Conservation (phyloP, 2,113 vertebrate genomes). For the Taxidea taxus region DNA sequence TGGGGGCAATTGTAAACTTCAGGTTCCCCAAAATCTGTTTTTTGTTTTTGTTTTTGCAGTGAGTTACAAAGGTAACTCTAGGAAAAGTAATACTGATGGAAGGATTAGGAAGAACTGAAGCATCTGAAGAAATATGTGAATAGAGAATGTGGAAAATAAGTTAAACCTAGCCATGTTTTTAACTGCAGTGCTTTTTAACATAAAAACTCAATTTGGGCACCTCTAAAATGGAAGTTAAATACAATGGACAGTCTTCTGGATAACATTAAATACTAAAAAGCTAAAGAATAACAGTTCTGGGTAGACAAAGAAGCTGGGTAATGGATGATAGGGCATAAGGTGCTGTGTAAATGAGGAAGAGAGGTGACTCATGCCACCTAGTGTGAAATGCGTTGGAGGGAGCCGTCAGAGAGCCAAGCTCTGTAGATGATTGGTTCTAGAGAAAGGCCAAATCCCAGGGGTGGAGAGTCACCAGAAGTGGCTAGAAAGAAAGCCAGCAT, state of each 20-base stretch:
- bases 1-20: neutral
- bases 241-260: neutral
- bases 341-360: slow-evolving; percentile 7
- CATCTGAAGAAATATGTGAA: neutral
- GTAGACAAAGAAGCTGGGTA: neutral
- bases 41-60: neutral
- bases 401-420: slow-evolving; percentile 28
- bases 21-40: neutral
- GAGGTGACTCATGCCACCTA: slow-evolving; percentile 49
- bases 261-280: neutral
- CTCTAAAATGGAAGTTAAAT: neutral
- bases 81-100: neutral
- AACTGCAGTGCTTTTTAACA: neutral
- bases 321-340: neutral
- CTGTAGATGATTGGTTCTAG: slow-evolving; percentile 42
- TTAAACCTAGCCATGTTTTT: neutral
- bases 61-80: neutral
- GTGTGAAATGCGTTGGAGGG: slow-evolving; percentile 51
- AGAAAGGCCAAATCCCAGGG: slow-evolving; percentile 53
- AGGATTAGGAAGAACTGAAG: neutral
- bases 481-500: slow-evolving; percentile 40
- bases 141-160: neutral
- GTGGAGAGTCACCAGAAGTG: slow-evolving; percentile 48
- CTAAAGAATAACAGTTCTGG: neutral
- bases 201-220: neutral